Evolutionary conservation across 2,113 vertebrate species (phyloP), one percentile per base, ranked within the genome.

Genomic region (Solea senegalensis): DNA sequence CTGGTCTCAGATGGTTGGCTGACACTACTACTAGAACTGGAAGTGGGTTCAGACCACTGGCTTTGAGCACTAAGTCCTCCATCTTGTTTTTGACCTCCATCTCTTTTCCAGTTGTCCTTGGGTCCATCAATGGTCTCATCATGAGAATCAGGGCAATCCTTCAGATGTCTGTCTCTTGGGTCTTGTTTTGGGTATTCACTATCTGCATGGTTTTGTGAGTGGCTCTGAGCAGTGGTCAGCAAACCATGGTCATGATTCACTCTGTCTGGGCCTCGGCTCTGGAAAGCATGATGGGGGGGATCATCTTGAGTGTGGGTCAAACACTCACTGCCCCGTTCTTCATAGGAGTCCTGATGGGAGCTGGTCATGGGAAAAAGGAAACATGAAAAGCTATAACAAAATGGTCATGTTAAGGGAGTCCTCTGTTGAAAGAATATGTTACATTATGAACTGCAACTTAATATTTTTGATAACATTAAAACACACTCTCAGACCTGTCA

Each of bases 21-120:
- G 5, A 88, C 21, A 27, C 95, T 94, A 26, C 85, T 51, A 40
- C 88, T 72, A 49, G 86, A 81, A 80, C 65, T 91, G 0, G 93
- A 93, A 68, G 84, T 88, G 13, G 94, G 91, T 0, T 95, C 85
- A 1, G 93, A 88, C 98, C 98, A 99, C 72, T 95, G 95, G 0
- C 87, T 80, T 75, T 94, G 95, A 8, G 74, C 10, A 87, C 14
- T 69, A 26, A 79, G 15, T 9, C 71, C 69, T 8, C 84, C 74
- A 3, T 94, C 95, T 50, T 95, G 95, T 80, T 83, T 89, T 13
- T 52, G 88, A 16, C 76, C 57, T 13, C 87, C 93, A 11, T 96
- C 96, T 59, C 95, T 95, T 83, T 95, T 96, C 97, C 97, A 98
- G 0, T 91, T 94, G 66, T 96, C 96, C 2, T 94, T 95, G 52